Conservation (phyloP, 2,113 vertebrate species). For the Gallinago paraguaiae region DNA sequence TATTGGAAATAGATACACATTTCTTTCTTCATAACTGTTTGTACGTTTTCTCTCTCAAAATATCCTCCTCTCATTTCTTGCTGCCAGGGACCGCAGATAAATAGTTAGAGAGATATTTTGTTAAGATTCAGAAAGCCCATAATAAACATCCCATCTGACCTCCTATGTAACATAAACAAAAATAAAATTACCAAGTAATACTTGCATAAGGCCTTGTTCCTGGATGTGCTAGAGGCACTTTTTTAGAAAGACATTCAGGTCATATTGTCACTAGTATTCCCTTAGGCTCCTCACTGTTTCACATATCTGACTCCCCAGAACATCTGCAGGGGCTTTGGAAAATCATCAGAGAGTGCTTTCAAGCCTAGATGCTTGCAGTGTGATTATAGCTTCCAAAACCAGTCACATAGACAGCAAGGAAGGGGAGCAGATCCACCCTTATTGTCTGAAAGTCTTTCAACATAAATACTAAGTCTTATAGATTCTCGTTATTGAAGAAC, state of each 20-base stretch:
- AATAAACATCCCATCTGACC: neutral
- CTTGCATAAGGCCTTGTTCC: neutral
- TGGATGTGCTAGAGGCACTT: neutral
- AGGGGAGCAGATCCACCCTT: neutral
- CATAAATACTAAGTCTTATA: neutral
- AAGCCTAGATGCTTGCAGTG: neutral
- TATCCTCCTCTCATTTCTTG: neutral
- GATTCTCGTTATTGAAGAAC: neutral
- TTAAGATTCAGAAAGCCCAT: neutral
- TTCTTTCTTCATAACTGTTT: neutral
- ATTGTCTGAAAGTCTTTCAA: neutral
- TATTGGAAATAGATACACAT: neutral
- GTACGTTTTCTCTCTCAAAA: neutral
- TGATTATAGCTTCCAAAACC: slow-evolving; percentile 5
- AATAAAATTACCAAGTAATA: neutral
- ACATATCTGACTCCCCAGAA: neutral
- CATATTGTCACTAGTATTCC: neutral
- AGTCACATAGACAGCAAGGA: neutral
- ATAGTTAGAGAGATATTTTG: neutral
- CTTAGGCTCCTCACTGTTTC: neutral
- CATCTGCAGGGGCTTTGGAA: neutral
- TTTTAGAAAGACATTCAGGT: neutral
- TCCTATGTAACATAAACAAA: neutral
- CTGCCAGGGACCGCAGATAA: neutral
- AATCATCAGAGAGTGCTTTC: neutral